Evolutionary conservation across 2,888 invertebrate species (phyloP), one percentile per base, ranked within the genome.

Genomic region (Orchesellides sinensis): DNA sequence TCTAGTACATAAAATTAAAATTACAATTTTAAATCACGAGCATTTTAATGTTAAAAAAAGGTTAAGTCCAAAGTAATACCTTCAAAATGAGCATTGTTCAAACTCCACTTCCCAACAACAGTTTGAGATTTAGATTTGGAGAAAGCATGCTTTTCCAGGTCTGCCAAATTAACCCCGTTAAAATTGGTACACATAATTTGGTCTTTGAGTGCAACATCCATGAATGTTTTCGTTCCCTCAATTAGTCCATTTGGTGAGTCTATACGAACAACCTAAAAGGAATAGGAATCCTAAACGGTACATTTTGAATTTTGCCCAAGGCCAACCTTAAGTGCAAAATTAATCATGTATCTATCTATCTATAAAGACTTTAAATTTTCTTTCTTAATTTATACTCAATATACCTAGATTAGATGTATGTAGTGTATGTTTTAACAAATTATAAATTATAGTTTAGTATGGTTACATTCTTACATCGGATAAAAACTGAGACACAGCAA

Each of bases 111-210:
- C 29, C 85, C 85, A 27, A 56, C 78, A 0, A 86, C 27, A 12
- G 14, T 21, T 63, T 87, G 87, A n/a, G 78, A 12, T n/a, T 83
- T 75, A 1, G 86, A 80, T 49, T 82, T 83, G 0, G 85, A 87
- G 10, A 87, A 72, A 6, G 80, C 85, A 25, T 82, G 49, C 10
- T 25, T 61, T 25, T 77, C 82, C 14, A 87, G 35, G 17, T 82
- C 59, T 12, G 12, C 32, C 6, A 87, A 21, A 32, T 80, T 56
- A 1, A 87, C 69, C 21, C 65, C 65, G 40, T 83, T 87, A 17
- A 87, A 35, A 12, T 61, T 45, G 1, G 56, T 21, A 23, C 86
- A 87, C n/a, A 45, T 56, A 14, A 87, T 32, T 21, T 78, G 45
- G n/a, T 49, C 49, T 0, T 74, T 78, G 19, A 85, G 10, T 8